A percentile compares a stretch with the other conserved stretches of the same genome.
These are phyloP conservation scores for Calyptomena viridis DNA, from an alignment of 2,113 vertebrate genomes.

Conservation along the genomic window DNA sequence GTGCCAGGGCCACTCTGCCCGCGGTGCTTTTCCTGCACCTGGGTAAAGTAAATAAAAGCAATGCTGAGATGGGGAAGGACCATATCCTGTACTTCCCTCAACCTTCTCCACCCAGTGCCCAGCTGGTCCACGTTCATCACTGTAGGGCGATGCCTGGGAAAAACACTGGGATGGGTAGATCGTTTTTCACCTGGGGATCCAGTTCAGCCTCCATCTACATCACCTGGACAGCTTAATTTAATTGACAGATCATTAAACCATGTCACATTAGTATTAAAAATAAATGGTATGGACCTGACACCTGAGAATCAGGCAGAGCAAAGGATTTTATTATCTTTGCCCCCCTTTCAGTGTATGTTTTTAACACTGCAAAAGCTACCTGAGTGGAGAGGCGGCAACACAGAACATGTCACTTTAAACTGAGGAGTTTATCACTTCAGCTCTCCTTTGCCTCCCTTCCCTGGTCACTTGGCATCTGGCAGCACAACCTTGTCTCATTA, in stretches of 20 bases:
- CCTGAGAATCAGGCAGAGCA: not conserved
- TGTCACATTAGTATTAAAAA: conserved; percentile 59
- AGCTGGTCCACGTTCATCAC: not conserved
- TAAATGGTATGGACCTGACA: conserved; percentile 47
- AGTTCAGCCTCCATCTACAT: conserved; percentile 33
- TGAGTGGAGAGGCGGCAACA: not conserved
- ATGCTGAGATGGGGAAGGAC: not conserved
- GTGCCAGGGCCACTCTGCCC: not conserved
- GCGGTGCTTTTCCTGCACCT: not conserved
- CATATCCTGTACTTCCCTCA: not conserved
- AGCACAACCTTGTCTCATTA: conserved; percentile 32
- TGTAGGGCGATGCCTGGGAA: not conserved
- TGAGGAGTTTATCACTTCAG: conserved; percentile 17
- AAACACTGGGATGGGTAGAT: not conserved
- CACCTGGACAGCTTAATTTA: conserved; percentile 37
- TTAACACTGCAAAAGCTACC: conserved; percentile 26
- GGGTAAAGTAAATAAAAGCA: not conserved
- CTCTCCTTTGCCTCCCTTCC: not conserved
- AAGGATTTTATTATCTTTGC: not conserved
- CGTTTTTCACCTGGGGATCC: conserved; percentile 44
- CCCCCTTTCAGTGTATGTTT: not conserved
- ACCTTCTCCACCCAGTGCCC: not conserved
- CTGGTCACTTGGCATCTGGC: not conserved
- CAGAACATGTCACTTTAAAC: not conserved
- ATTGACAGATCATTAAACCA: conserved; percentile 41